Conservation (phyloP, 64 coral and sea anemone genomes). For the Catalaphyllia jardinei region DNA sequence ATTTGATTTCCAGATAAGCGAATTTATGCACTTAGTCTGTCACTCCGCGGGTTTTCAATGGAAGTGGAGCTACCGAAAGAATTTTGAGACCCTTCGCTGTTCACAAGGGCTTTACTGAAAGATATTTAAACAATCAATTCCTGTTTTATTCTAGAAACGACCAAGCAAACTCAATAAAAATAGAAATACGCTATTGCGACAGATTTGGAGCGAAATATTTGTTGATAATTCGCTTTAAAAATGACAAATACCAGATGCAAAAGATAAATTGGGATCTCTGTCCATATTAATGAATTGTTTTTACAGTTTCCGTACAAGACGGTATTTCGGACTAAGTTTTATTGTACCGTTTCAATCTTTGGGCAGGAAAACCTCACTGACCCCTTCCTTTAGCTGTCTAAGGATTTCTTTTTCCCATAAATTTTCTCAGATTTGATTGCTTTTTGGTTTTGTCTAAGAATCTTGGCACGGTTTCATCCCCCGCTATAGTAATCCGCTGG, state of each 20-base stretch:
- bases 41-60: neutral
- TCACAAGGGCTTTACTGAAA: too few relatives aligned
- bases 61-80: neutral
- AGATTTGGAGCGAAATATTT: neutral
- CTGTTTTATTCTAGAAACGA: too few relatives aligned
- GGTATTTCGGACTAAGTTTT: neutral
- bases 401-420: neutral
- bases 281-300: neutral
- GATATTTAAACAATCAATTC: too few relatives aligned
- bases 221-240: neutral
- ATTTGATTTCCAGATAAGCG: conserved; percentile 24
- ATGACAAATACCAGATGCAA: neutral
- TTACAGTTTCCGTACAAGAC: neutral
- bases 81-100: too few relatives aligned
- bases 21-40: neutral
- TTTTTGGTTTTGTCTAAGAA: conserved; percentile 10
- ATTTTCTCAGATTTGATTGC: neutral
- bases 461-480: neutral
- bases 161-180: neutral
- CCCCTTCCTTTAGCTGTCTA: neutral
- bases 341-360: neutral
- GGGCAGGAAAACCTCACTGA: neutral
- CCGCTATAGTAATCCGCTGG: neutral
- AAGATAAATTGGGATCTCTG: neutral
- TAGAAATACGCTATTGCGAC: neutral